Conservation (phyloP, 1,140 invertebrate species). For the Chrysoperla carnea region DNA sequence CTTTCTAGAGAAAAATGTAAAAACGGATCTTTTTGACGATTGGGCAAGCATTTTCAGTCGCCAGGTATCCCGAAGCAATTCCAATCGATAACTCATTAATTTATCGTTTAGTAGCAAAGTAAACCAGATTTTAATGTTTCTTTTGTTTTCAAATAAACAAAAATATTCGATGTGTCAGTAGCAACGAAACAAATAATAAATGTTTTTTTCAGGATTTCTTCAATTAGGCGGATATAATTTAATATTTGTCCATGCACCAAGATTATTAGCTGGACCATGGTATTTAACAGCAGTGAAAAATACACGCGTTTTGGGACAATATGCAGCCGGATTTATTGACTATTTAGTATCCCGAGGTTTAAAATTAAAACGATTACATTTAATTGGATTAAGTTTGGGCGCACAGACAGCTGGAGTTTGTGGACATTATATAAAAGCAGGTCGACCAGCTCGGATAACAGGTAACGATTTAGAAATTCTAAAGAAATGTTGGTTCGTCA, state of each 20-base stretch:
- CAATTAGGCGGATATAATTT: slow-evolving; percentile 29
- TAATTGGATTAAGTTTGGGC: slow-evolving; percentile 35
- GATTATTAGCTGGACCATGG: slow-evolving; percentile 33
- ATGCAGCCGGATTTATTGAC: slow-evolving; percentile 30
- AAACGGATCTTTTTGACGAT: no score
- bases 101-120: no score
- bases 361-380: slow-evolving; percentile 24
- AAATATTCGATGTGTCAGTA: no score
- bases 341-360: slow-evolving; percentile 28
- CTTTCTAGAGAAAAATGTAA: no score
- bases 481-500: neutral
- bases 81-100: no score
- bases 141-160: no score
- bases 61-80: no score
- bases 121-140: no score
- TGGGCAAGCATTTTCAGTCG: no score
- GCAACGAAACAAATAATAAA: no score
- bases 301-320: slow-evolving; percentile 29
- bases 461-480: slow-evolving; percentile 9
- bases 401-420: slow-evolving; percentile 41
- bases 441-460: slow-evolving; percentile 20
- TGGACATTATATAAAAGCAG: slow-evolving; percentile 17
- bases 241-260: slow-evolving; percentile 27
- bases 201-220: slow-evolving; percentile 23
- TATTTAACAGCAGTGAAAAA: slow-evolving; percentile 32